Evolutionary conservation across 2,797 vertebrate genomes (phyloP), one percentile per base, ranked within the genome.

Genomic region (Onychomys torridus): DNA sequence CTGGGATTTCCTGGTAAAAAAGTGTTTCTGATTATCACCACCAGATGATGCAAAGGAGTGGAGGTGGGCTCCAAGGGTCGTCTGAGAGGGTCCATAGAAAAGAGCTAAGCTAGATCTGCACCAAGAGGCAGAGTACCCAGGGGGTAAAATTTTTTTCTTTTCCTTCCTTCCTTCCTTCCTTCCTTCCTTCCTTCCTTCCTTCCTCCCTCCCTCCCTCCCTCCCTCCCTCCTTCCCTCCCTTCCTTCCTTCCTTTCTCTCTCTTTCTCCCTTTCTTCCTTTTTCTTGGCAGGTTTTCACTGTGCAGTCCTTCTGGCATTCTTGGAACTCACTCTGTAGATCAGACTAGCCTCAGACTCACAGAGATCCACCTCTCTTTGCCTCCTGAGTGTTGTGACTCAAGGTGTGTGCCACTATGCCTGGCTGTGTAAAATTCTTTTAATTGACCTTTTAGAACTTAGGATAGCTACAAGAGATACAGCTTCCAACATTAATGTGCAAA

Each of bases 401-500:
- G 9, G 10, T 67, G 29, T 65, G 65, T n/a, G 46, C 2, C 46
- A 55, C 34, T 55, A 52, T 37, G 27, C 46, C 84, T n/a, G 46
- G 32, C 4, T 37, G 57, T 55, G 25, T 89, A 85, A 77, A 85
- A 46, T 75, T 73, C 75, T 69, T 95, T 92, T 75, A 57, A 86
- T 84, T 79, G 29, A 91, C 86, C 43, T 91, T 92, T 93, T 75
- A 86, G 46, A 89, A 59, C 89, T 61, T 88, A 76, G 91, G 61
- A 82, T 43, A 96, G 71, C n/a, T n/a, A 43, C 65, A 75, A 89
- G 65, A 71, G 55, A 46, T 49, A 37, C 13, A 76, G 84, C 46
- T 49, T 67, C 71, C n/a, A 81, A 83, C 19, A 73, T 17, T 34
- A 71, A 92, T 69, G 79, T 55, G 11, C 40, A 43, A 87, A 93